Conservation (phyloP, 37 sponge, comb jelly and placozoan genomes). For the Bolinopsis microptera region DNA sequence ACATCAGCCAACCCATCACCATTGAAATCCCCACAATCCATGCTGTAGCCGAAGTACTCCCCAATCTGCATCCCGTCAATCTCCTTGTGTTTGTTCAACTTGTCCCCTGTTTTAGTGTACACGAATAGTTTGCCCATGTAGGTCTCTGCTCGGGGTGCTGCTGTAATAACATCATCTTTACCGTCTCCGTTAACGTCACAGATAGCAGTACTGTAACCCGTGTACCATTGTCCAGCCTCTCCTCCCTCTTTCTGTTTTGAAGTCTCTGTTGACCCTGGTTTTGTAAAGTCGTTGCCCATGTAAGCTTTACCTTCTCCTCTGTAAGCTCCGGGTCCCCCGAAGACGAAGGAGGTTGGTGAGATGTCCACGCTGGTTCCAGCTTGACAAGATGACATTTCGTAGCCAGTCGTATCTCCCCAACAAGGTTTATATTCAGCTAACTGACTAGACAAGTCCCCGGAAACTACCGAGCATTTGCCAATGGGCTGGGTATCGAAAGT, state of each 20-base stretch:
- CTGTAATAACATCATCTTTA: background rate
- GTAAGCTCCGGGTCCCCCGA: background rate
- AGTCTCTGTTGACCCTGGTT: background rate
- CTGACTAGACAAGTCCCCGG: background rate
- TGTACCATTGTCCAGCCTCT: background rate
- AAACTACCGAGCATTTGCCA: background rate
- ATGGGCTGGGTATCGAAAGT: conserved; percentile 21
- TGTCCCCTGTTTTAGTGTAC: background rate
- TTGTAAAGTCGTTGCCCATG: background rate
- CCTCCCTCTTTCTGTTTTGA: background rate
- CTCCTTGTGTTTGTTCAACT: background rate
- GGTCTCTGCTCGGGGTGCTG: background rate
- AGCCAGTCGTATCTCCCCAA: background rate
- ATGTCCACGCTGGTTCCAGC: background rate
- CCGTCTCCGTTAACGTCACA: conserved; percentile 4
- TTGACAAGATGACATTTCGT: background rate
- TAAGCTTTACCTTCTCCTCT: background rate
- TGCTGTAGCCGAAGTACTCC: background rate
- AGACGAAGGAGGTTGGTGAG: background rate
- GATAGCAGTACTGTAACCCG: background rate
- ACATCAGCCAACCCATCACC: background rate
- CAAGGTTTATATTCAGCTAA: conserved; percentile 1
- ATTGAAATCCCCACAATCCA: conserved; percentile 18
- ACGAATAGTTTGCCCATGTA: background rate
- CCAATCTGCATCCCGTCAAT: background rate